Base-by-base conservation (phyloP, 1,140 invertebrate genomes). In the Venturia canescens region DNA sequence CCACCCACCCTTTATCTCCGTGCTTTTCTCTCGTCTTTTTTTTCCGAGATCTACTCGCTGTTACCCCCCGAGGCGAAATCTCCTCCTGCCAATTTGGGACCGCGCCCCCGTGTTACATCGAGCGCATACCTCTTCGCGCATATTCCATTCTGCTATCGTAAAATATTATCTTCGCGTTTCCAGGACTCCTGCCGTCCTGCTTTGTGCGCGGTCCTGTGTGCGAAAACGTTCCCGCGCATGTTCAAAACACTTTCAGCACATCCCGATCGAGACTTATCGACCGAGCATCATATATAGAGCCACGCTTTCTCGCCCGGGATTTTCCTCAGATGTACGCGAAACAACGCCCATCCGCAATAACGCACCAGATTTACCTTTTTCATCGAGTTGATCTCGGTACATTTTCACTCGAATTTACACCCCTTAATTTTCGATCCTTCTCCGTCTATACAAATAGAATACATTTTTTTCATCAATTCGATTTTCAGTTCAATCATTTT, bases 61-160 rank as follows among this genome's bases (percentile, higher is more conserved):
- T 66, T 66, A 34, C 57, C 75, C 66, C 75, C 75, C 21, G 60
- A 77, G 60, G 75, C 57, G n/a, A 77, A 11, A 6, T n/a, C 60
- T 31, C 38, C 72, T 29, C 48, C 50, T 53, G 50, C 72, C 79
- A 23, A 77, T 77, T 60, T 66, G 53, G 67, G 67, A 69, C 66
- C 69, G 75, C 83, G 85, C 84, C 88, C 85, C 85, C 86, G 87
- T 90, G 87, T 86, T 89, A 63, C 71, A 27, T 27, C 53, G 26
- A 53, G 72, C 26, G 50, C 50, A 53, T 53, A 57, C 29, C 48
- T 23, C 48, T 44, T 74, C 23, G 71, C 71, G 44, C 38, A 29
- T 16, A 53, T 53, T 74, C 26, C 60, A 34, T 38, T 72, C 38
- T n/a, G n/a, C n/a, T 48, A 6, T 29, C 16, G 29, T 69, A 34